A percentile compares a stretch with the other conserved stretches of the same genome.
Conservation (phyloP, 2,888 invertebrate species). For the Carpatolechia fugitivella region DNA sequence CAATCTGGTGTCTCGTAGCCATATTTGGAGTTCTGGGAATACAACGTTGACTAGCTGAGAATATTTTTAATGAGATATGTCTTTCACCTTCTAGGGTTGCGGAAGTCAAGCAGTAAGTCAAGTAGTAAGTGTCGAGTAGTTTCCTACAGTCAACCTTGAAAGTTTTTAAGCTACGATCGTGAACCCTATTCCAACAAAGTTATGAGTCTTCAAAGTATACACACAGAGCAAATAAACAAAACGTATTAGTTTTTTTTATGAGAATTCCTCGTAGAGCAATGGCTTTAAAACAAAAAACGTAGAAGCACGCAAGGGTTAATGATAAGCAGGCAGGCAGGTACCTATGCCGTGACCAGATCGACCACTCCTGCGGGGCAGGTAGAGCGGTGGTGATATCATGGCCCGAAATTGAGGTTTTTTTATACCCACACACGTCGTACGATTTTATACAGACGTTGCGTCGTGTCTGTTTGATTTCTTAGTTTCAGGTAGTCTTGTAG, state of each 20-base stretch:
- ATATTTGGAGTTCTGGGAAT: slow-evolving; percentile 28
- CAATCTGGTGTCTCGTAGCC: slow-evolving; percentile 36
- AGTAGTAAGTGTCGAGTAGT: not conserved
- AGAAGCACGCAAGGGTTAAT: slow-evolving; percentile 26
- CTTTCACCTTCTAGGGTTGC: slow-evolving; percentile 1
- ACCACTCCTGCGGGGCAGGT: slow-evolving; percentile 52
- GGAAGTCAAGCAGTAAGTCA: not conserved
- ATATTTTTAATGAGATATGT: slow-evolving; percentile 6
- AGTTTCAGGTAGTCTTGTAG: not conserved
- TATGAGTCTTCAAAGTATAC: not conserved
- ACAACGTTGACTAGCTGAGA: slow-evolving; percentile 1
- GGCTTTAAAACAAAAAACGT: slow-evolving; percentile 20
- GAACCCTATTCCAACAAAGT: not conserved
- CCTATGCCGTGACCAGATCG: slow-evolving; percentile 34
- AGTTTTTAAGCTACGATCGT: not conserved
- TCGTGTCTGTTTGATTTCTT: not conserved
- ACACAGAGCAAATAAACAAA: slow-evolving; percentile 15
- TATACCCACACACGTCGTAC: not conserved
- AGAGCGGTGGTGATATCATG: slow-evolving; percentile 35
- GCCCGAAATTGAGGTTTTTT: slow-evolving; percentile 17
- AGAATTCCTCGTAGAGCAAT: slow-evolving; percentile 13
- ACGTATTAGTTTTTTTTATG: slow-evolving; percentile 10
- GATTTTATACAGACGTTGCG: not conserved
- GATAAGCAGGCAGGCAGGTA: slow-evolving; percentile 22
- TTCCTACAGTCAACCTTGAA: not conserved